A percentile compares a stretch with the other conserved stretches of the same genome.
Conservation (phyloP, 2,888 invertebrate genomes). For the Drosophila neotestacea region DNA sequence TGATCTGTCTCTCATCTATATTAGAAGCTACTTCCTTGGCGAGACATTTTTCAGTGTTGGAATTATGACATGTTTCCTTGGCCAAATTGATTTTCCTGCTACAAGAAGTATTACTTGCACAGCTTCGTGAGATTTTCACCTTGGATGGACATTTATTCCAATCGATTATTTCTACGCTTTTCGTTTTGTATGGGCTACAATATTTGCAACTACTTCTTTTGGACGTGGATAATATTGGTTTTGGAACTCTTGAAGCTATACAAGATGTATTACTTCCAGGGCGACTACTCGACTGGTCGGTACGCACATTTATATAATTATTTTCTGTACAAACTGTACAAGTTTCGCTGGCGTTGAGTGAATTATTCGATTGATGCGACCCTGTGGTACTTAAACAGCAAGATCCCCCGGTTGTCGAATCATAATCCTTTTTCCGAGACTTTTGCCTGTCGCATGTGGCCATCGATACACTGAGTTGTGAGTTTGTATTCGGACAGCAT, state of each 20-base stretch:
- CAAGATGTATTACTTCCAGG: background rate
- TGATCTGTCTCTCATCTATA: too few relatives aligned
- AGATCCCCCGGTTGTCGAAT: background rate
- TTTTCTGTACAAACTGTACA: slow-evolving; percentile 7
- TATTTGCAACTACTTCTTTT: background rate
- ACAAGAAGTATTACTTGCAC: too few relatives aligned
- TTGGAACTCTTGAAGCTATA: background rate
- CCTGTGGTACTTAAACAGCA: background rate
- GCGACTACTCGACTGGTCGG: background rate
- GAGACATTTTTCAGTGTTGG: too few relatives aligned
- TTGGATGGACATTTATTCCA: too few relatives aligned
- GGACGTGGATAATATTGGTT: slow-evolving; percentile 4
- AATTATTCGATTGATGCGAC: background rate
- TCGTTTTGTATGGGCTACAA: background rate
- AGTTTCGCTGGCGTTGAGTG: background rate
- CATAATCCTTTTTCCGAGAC: background rate
- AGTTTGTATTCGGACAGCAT: background rate
- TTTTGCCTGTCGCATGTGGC: background rate
- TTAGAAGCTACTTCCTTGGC: too few relatives aligned
- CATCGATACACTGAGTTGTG: too few relatives aligned
- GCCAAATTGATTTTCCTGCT: too few relatives aligned
- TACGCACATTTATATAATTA: slow-evolving; percentile 11
- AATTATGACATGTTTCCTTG: too few relatives aligned
- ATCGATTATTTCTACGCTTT: background rate
- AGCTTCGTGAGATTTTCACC: too few relatives aligned